Evolutionary conservation across 2,888 invertebrate genomes (phyloP), one percentile per base, ranked within the genome.

Genomic region (Invenusta paracnida): DNA sequence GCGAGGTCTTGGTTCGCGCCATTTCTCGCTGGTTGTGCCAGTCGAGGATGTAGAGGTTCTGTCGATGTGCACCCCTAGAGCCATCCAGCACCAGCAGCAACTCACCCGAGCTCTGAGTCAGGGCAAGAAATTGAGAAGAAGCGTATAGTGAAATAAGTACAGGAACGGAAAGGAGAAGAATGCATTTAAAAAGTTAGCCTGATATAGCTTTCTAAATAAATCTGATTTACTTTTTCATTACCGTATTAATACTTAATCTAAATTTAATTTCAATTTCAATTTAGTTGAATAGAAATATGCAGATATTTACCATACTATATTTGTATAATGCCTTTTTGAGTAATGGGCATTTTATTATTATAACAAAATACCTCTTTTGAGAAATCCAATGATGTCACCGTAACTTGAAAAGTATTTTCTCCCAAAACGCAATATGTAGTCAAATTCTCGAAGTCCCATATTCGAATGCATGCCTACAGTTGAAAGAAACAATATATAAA

Each of bases 21-120:
- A 96, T 93, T n/a, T 96, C 93, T 91, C 95, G 95, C 84, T 96
- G 95, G 94, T 96, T 96, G 90, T 96, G 95, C 96, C 96, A 96
- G 89, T 96, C 96, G 96, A 96, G 97, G 0, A 97, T 85, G 30
- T 30, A 85, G n/a, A 85, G 48, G 13, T n/a, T 86, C 66, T 86
- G 85, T 23, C 95, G 0, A 96, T 96, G 0, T 96, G 93, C 87
- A 96, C 95, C 96, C 83, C 95, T 93, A 0, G 96, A 95, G 0
- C 95, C 95, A 90, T 97, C 96, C 30, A 96, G 95, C 0, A 95
- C 96, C 88, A 96, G 91, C 81, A 97, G 95, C 91, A 96, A 96
- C 90, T 95, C 95, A 23, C 96, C 96, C 0, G 95, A 95, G 89
- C 96, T 96, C 96, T 96, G n/a, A n/a, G 25, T 83, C 66, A n/a